A percentile compares a stretch with the other conserved stretches of the same genome.
Conservation (phyloP, 2,113 vertebrate species). For the Oostethus manadensis region DNA sequence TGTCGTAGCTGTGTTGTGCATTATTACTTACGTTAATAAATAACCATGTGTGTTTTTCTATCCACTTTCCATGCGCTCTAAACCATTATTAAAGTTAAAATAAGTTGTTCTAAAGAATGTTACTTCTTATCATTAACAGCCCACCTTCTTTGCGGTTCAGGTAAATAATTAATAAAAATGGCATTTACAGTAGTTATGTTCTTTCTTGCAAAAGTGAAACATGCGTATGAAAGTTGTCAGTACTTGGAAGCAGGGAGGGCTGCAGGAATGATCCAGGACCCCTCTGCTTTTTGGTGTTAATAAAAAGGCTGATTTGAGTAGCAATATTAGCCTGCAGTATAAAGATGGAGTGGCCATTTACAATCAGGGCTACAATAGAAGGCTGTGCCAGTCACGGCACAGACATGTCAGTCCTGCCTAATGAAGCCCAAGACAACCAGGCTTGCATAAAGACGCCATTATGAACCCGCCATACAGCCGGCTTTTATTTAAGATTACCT, state of each 20-base stretch:
- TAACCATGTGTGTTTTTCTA: too few species aligned
- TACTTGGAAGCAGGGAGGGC: neutral
- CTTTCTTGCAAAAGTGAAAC: too few species aligned
- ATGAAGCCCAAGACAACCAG: conserved; percentile 49
- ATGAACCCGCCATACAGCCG: conserved; percentile 27
- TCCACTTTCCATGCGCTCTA: too few species aligned
- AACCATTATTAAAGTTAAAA: too few species aligned
- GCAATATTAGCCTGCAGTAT: conserved; percentile 38
- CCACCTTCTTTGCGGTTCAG: too few species aligned
- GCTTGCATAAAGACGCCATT: conserved; percentile 50
- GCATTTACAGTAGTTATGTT: too few species aligned
- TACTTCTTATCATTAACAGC: too few species aligned
- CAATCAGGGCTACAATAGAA: conserved; percentile 53
- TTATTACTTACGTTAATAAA: too few species aligned
- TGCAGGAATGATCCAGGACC: conserved; percentile 27
- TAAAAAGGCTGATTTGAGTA: conserved; percentile 57
- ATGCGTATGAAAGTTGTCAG: too few species aligned
- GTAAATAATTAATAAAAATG: too few species aligned
- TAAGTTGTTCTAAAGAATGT: too few species aligned
- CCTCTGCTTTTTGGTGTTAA: conserved; percentile 38
- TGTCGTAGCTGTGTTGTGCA: too few species aligned
- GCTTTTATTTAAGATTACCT: conserved; percentile 49
- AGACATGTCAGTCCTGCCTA: conserved; percentile 55
- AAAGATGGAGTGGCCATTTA: conserved; percentile 59
- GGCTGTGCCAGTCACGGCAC: conserved; percentile 20